These are phyloP conservation scores for Equus quagga DNA, from an alignment of 2,113 vertebrate species.

Conservation along the genomic window DNA sequence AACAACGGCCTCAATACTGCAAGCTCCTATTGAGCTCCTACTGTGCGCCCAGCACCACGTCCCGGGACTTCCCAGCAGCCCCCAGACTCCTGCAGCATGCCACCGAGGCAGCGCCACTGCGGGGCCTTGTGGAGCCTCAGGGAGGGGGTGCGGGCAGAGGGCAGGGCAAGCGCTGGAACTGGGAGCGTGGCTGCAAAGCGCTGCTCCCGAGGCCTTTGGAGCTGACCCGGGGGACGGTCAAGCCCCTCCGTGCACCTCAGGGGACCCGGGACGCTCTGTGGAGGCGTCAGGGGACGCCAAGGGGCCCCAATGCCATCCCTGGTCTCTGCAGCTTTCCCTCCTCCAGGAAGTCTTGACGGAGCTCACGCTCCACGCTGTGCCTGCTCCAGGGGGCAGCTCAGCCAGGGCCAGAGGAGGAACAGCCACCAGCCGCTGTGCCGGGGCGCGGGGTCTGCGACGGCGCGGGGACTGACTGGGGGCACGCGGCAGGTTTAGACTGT, in stretches of 20 bases:
- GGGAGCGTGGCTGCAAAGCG: rapidly evolving
- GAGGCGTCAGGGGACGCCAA: neutral
- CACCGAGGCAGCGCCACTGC: neutral
- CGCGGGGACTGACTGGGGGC: neutral
- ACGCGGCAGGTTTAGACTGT: neutral
- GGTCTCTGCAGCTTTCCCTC: too few species aligned
- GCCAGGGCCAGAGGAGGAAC: neutral
- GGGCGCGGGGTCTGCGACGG: neutral
- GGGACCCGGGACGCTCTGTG: neutral
- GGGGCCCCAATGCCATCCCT: too few species aligned
- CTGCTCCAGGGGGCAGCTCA: neutral
- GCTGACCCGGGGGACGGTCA: neutral
- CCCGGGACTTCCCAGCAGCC: too few species aligned
- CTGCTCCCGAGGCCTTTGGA: neutral
- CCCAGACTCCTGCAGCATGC: neutral
- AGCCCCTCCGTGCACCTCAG: neutral
- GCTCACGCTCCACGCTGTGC: neutral
- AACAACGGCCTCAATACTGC: rapidly evolving
- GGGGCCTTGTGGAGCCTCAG: neutral
- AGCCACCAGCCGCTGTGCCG: too few species aligned
- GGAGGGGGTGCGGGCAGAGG: neutral
- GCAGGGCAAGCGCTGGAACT: too few species aligned
- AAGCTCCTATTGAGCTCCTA: rapidly evolving
- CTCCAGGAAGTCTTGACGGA: too few species aligned
- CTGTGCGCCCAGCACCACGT: neutral